Base-by-base conservation (phyloP, 2,888 invertebrate species). In the Lasioglossum leucozonium region DNA sequence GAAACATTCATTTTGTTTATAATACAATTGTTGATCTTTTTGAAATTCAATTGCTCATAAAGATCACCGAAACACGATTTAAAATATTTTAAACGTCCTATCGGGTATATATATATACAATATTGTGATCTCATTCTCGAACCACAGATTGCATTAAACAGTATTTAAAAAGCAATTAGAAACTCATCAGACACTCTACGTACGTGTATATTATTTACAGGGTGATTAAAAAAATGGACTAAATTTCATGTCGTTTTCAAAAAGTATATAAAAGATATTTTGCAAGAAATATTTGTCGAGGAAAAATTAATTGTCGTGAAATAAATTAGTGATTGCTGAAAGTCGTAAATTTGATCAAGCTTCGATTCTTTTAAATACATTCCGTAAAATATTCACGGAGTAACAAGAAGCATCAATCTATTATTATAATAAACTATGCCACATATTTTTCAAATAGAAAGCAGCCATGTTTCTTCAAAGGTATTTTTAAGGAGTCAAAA, bases 141-240 rank as follows among this genome's bases (percentile, higher is more conserved):
- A 22, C 11, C 67, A 42, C 11, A n/a, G 34, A 42, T 40, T 40
- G 42, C 26, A 22, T 51, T 51, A 3, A 65, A 44, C 10, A 34
- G 6, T 34, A 42, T 47, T 72, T 11, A 2, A 4, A 67, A 11
- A 34, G 22, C 4, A 34, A 30, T 34, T 22, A 2, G 5, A 22
- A 47, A 72, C 47, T 22, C 34, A 22, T 34, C 72, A 11, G 72
- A 22, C 30, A 72, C 30, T 22, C 72, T 88, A 67, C 87, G 65
- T 87, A 83, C 86, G 84, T 86, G 37, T 37, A 67, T 22, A 67
- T 37, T 22, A 37, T 37, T 11, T 40, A 67, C 40, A 67, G 67
- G n/a, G 67, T 67, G 67, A 37, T 67, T 34, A 30, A 5, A 62
- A 58, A 62, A 62, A 62, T 30, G 58, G 58, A 58, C 58, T 58